Base-by-base conservation (phyloP, 2,888 invertebrate genomes). In the Andrena fulva region DNA sequence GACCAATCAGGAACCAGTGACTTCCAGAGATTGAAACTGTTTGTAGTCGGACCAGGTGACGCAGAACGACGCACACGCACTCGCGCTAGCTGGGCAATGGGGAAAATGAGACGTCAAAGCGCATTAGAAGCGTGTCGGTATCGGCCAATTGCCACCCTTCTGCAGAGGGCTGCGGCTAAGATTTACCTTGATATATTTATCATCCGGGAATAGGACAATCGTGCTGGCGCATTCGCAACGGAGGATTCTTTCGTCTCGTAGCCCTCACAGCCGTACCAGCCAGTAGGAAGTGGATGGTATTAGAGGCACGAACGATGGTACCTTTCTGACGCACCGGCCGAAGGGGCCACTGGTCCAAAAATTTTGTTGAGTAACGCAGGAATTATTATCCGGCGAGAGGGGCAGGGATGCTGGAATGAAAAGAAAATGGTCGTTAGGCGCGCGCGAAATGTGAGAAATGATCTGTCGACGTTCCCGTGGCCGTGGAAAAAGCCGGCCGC, bases 371-470 rank as follows among this genome's bases (percentile, higher is more conserved):
- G 93, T 93, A 93, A 93, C 84, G 93, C 89, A 77, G 82, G 87
- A 89, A 87, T 89, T 89, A 89, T 89, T 89, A 89, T 89, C 86
- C 10, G 74, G 74, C 59, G 59, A 60, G 59, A 10, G 10, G 72
- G 35, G 12, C 63, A 75, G 77, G 60, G 48, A 75, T 50, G 54
- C 69, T 62, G 71, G 62, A 70, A 60, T 76, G 80, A 77, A 78
- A 78, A 84, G 87, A 87, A 85, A 87, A 87, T 84, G 88, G 80
- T 87, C 87, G 82, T 89, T 85, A 88, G 85, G 81, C 84, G 80
- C 91, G 90, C 89, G 93, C 93, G 94, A 94, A 94, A 94, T 94
- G 94, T 94, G 94, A 95, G 94, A 95, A 95, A 95, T 95, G 93
- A 93, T 93, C 92, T 92, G 93, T 93, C 93, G 91, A 87, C 89